A percentile compares a stretch with the other conserved stretches of the same genome.
Conservation (phyloP, 2,113 vertebrate genomes). For the Hippopotamus amphibius region DNA sequence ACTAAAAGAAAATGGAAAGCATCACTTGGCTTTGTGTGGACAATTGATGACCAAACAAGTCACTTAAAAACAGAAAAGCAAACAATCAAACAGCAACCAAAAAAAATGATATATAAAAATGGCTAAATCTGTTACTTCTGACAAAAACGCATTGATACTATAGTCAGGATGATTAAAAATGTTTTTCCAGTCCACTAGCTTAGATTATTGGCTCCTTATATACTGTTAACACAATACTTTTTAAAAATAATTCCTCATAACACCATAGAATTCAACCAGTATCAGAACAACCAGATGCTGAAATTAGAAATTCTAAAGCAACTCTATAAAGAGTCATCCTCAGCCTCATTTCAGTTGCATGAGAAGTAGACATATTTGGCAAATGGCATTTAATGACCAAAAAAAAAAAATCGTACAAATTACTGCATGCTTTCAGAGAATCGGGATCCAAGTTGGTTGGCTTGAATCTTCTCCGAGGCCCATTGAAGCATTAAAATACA, state of each 20-base stretch:
- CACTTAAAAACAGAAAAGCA: background rate
- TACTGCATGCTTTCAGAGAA: background rate
- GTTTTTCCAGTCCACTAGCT: rapidly evolving
- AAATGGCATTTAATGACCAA: background rate
- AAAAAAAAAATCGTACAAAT: background rate
- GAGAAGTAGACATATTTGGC: background rate
- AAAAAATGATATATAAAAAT: background rate
- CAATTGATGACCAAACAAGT: background rate
- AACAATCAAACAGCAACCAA: background rate
- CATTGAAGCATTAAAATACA: background rate
- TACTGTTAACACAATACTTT: background rate
- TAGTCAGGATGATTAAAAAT: background rate
- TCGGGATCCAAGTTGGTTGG: background rate
- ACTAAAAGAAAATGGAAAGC: background rate
- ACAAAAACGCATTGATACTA: background rate
- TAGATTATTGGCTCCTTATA: background rate
- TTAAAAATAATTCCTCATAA: background rate
- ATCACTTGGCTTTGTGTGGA: background rate
- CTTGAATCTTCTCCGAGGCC: background rate
- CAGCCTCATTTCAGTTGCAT: background rate
- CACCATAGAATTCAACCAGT: background rate
- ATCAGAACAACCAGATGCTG: background rate
- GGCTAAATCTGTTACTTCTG: background rate
- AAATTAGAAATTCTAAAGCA: background rate
- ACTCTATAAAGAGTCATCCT: background rate